Conservation (phyloP, 1,140 invertebrate genomes). For the Drosophila grimshawi region DNA sequence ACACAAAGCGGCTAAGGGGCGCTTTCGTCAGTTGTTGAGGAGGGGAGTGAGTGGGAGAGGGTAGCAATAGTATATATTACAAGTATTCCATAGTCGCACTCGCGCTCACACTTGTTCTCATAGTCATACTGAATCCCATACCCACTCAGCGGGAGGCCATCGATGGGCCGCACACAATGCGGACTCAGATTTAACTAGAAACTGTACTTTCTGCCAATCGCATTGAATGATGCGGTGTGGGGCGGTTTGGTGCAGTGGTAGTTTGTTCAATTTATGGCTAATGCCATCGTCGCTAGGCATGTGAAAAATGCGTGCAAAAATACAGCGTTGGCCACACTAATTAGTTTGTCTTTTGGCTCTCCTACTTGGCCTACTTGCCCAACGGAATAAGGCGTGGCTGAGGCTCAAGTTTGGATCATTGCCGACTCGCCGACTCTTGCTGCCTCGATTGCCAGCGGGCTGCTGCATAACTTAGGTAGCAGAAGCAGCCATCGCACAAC, state of each 20-base stretch:
- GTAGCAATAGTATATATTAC: constrained; percentile 47
- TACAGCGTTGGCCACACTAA: constrained; percentile 67
- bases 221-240: constrained; percentile 33
- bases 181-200: constrained; percentile 65
- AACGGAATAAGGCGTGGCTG: constrained; percentile 22
- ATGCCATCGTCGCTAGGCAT: constrained; percentile 43
- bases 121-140: constrained; percentile 13
- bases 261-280: constrained; percentile 47
- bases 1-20: constrained; percentile 48
- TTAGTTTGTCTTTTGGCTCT: constrained; percentile 65
- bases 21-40: constrained; percentile 3
- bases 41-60: neutral
- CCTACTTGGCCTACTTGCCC: constrained; percentile 12
- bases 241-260: constrained; percentile 3
- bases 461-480: constrained; percentile 78
- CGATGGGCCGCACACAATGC: constrained; percentile 65
- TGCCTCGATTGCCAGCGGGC: constrained; percentile 48
- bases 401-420: constrained; percentile 17
- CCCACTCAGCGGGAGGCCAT: constrained; percentile 47
- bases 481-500: constrained; percentile 22
- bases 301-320: constrained; percentile 57
- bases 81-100: constrained; percentile 21
- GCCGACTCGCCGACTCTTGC: constrained; percentile 14
- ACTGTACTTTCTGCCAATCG: constrained; percentile 53
- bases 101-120: constrained; percentile 28